Conservation (phyloP, 2,797 vertebrate genomes). For the Pitangus sulphuratus region DNA sequence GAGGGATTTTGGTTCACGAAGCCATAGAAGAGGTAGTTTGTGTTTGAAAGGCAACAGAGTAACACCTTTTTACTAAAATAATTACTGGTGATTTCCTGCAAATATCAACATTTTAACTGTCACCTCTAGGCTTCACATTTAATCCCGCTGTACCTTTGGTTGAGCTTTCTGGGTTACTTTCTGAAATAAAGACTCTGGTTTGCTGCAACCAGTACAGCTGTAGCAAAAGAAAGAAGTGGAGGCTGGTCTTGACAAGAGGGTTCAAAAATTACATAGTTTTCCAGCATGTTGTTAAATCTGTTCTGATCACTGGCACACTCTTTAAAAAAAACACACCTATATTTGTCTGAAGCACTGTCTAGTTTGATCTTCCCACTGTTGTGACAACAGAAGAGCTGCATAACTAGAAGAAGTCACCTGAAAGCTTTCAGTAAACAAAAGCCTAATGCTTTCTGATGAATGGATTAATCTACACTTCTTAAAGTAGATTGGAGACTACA, state of each 20-base stretch:
- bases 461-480: conserved; percentile 10
- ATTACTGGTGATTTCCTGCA: not conserved
- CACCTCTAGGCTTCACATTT: conserved; percentile 20
- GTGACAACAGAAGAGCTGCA: conserved; percentile 11
- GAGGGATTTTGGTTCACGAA: not conserved
- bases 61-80: not conserved
- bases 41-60: not conserved
- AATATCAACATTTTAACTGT: not conserved
- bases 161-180: not conserved
- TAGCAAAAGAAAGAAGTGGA: not conserved
- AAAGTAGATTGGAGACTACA: not conserved
- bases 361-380: not conserved
- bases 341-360: not conserved
- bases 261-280: not conserved
- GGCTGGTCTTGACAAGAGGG: not conserved
- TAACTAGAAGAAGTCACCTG: not conserved
- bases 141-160: not conserved
- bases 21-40: not conserved
- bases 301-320: not conserved
- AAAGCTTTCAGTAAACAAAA: conserved; percentile 47
- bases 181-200: not conserved
- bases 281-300: not conserved
- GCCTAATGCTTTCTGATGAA: conserved; percentile 18
- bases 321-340: not conserved
- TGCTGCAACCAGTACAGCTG: not conserved